Conservation (phyloP, 2,797 vertebrate genomes). For the Xerus rutilus region DNA sequence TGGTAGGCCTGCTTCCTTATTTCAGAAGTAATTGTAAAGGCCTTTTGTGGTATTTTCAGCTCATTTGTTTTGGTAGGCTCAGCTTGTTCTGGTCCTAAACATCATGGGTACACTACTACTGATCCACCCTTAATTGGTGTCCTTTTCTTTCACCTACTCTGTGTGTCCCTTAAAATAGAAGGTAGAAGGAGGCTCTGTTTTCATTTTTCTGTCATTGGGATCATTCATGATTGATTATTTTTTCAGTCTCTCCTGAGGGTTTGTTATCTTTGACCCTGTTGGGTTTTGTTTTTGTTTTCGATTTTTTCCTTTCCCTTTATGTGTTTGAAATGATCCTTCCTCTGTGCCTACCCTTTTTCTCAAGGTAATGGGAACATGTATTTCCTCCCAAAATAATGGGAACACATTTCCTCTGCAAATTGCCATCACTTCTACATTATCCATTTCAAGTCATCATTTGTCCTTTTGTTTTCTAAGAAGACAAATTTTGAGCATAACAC, state of each 20-base stretch:
- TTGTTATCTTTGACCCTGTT: not conserved
- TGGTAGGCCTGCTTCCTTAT: not conserved
- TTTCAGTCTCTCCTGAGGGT: not conserved
- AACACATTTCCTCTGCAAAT: no score
- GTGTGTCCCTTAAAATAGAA: fast-evolving
- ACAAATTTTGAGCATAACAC: not conserved
- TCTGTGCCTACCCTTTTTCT: not conserved
- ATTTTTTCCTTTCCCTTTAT: not conserved
- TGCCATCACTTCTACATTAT: not conserved
- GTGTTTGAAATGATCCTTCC: not conserved
- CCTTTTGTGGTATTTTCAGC: not conserved
- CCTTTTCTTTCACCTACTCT: not conserved
- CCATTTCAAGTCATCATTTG: not conserved
- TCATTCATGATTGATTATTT: not conserved
- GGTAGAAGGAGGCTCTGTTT: no score
- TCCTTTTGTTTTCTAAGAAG: conserved; percentile 8
- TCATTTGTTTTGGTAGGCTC: not conserved
- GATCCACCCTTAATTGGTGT: fast-evolving
- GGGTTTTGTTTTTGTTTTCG: not conserved
- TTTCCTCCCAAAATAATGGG: not conserved
- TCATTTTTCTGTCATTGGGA: not conserved
- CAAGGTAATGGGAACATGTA: not conserved
- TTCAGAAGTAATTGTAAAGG: not conserved
- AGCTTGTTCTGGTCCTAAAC: not conserved
- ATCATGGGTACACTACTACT: no score